These are phyloP conservation scores for Halcyon senegalensis DNA, from an alignment of 2,113 vertebrate genomes.

Conservation along the genomic window DNA sequence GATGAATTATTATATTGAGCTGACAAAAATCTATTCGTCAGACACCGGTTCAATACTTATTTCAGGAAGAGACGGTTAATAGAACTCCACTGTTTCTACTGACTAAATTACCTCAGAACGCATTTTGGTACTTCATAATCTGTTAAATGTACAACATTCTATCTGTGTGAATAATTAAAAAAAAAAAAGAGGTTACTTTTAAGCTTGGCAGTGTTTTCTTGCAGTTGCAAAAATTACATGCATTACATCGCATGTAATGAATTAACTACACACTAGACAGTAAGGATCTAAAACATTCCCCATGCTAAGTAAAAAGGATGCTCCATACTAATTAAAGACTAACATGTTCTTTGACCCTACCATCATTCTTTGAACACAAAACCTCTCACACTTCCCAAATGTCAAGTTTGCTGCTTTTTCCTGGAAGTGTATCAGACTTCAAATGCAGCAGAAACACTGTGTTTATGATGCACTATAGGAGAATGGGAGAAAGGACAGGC, in stretches of 20 bases:
- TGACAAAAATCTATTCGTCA: not conserved
- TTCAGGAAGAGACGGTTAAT: not conserved
- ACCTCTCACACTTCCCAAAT: not conserved
- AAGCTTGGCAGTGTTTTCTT: not conserved
- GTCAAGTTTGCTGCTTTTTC: not conserved
- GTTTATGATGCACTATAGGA: not conserved
- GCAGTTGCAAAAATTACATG: not conserved
- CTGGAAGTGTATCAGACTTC: not conserved
- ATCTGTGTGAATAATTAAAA: not conserved
- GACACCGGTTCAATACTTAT: not conserved
- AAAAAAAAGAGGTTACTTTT: not conserved
- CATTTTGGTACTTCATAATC: not conserved
- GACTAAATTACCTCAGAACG: not conserved
- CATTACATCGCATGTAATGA: not conserved
- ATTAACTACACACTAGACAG: not conserved
- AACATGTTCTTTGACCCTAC: not conserved
- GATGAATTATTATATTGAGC: not conserved
- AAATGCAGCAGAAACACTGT: not conserved
- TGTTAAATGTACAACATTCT: not conserved
- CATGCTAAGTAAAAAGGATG: not conserved
- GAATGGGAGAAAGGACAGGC: not conserved
- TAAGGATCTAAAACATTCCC: not conserved
- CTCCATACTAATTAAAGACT: not conserved
- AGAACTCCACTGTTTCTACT: not conserved
- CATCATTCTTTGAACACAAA: not conserved